These are phyloP conservation scores for Myiozetetes cayanensis DNA, from an alignment of 2,113 vertebrate species.

Conservation along the genomic window DNA sequence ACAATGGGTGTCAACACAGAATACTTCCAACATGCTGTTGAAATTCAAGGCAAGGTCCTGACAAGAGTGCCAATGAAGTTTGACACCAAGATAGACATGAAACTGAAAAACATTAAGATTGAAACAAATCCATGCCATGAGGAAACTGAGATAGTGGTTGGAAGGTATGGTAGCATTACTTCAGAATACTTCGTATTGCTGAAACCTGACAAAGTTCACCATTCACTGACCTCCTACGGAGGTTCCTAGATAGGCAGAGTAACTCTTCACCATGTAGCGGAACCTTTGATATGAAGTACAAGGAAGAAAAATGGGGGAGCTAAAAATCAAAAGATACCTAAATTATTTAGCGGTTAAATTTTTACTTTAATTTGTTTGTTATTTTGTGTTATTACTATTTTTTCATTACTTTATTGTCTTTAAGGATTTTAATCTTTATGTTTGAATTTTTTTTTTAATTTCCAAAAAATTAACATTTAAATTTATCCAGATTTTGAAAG, in stretches of 20 bases:
- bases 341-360: neutral
- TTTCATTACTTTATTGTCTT: neutral
- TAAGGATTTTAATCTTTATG: neutral
- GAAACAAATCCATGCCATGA: slow-evolving; percentile 67
- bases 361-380: neutral
- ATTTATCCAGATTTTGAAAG: neutral
- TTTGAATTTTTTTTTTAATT: neutral
- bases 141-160: slow-evolving; percentile 68
- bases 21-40: slow-evolving; percentile 74
- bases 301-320: neutral
- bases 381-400: neutral
- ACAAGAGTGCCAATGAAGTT: slow-evolving; percentile 68
- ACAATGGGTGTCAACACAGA: slow-evolving; percentile 82
- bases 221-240: neutral
- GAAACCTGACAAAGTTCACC: neutral
- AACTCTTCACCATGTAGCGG: neutral
- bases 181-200: neutral
- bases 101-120: slow-evolving; percentile 76
- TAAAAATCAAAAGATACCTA: neutral
- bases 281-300: neutral
- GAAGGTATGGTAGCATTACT: slow-evolving; percentile 46
- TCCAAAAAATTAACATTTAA: neutral
- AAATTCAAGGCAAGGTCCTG: slow-evolving; percentile 69
- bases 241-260: neutral
- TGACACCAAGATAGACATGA: slow-evolving; percentile 69